Percentiles rank a stretch among this genome's conserved stretches.
These are phyloP conservation scores for Anguilla marmorata DNA, from an alignment of 2,797 vertebrate genomes.

Conservation along the genomic window DNA sequence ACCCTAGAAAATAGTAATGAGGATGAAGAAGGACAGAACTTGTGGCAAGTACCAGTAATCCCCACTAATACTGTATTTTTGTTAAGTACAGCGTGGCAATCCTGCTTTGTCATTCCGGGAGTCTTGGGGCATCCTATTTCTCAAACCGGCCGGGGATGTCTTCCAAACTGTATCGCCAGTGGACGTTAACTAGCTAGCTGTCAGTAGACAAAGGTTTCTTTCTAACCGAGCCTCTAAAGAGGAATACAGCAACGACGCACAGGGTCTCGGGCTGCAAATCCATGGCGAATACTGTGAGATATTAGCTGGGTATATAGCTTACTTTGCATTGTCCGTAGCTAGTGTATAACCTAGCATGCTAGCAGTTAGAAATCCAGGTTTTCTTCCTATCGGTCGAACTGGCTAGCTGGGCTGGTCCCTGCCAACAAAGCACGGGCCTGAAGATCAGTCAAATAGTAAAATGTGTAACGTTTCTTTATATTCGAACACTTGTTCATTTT, in stretches of 20 bases:
- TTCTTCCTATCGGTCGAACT: neutral
- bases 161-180: slow-evolving; percentile 4
- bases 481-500: neutral
- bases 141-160: slow-evolving; percentile 66
- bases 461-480: neutral
- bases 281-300: neutral
- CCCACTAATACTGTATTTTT: neutral
- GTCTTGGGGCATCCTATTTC: slow-evolving; percentile 43
- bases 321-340: neutral
- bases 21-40: slow-evolving; percentile 91
- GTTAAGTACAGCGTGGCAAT: neutral
- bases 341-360: neutral
- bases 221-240: neutral
- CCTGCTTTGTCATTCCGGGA: slow-evolving; percentile 67
- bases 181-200: neutral
- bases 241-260: neutral
- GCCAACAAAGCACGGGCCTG: neutral
- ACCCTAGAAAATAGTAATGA: slow-evolving; percentile 74
- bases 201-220: slow-evolving; percentile 3
- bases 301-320: neutral
- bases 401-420: neutral
- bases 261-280: neutral
- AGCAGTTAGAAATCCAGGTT: neutral
- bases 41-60: slow-evolving; percentile 76
- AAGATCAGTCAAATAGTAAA: neutral